Conservation (phyloP, 2,113 vertebrate genomes). For the Chauna torquata region DNA sequence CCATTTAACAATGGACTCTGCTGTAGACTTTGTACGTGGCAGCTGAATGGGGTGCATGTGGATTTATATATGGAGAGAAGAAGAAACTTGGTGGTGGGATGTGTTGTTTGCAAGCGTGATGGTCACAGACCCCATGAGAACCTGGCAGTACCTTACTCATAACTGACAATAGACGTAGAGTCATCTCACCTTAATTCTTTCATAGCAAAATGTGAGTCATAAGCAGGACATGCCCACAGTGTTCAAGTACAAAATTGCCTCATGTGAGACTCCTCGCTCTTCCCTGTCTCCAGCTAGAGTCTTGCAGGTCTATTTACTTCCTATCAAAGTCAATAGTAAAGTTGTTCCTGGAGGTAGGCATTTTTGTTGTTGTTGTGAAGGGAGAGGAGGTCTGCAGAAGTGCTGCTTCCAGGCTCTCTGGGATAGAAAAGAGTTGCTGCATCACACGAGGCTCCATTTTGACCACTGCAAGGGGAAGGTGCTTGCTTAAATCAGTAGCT, state of each 20-base stretch:
- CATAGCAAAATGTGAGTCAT: not conserved
- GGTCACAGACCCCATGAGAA: not conserved
- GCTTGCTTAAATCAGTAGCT: not conserved
- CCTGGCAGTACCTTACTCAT: not conserved
- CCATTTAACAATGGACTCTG: not conserved
- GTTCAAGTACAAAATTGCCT: not conserved
- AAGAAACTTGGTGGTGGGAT: not conserved
- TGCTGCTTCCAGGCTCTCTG: not conserved
- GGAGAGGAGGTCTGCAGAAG: not conserved
- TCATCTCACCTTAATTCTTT: not conserved
- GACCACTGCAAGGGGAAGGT: not conserved
- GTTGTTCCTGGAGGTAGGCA: not conserved
- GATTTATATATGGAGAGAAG: not conserved
- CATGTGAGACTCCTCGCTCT: not conserved
- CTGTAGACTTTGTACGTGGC: not conserved
- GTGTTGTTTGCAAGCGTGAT: not conserved
- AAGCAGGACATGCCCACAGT: not conserved
- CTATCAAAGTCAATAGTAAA: not conserved
- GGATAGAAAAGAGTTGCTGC: not conserved
- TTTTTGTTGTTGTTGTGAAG: not conserved
- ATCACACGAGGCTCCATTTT: not conserved
- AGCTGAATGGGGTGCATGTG: not conserved
- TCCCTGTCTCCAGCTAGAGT: not conserved
- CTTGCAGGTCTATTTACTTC: not conserved
- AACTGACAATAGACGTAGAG: not conserved